Percentiles rank a stretch among this genome's conserved stretches.
These are phyloP conservation scores for Pangasius mekongensis DNA, from an alignment of 2,797 vertebrate species.

Conservation along the genomic window DNA sequence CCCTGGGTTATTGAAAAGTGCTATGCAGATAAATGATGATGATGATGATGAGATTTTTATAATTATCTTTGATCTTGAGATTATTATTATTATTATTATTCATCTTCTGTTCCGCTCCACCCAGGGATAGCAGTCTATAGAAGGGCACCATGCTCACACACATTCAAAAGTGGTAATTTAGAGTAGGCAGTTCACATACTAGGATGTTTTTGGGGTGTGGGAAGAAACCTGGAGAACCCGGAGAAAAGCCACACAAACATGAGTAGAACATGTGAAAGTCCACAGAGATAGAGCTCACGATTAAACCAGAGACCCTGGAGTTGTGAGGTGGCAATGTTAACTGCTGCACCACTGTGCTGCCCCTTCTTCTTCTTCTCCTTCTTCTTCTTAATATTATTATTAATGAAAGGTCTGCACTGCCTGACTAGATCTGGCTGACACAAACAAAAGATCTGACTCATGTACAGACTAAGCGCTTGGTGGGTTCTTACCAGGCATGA, in stretches of 20 bases:
- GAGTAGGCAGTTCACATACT: background rate
- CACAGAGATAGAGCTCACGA: background rate
- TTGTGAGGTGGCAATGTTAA: background rate
- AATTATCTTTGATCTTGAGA: background rate
- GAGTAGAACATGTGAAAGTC: background rate
- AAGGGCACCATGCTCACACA: background rate
- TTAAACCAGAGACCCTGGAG: background rate
- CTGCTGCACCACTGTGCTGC: background rate
- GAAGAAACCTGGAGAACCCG: background rate
- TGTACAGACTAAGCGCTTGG: background rate
- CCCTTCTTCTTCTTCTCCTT: background rate
- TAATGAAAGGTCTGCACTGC: background rate
- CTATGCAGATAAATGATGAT: background rate
- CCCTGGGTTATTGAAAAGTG: background rate
- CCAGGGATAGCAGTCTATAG: background rate
- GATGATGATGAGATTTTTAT: background rate
- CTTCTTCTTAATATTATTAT: background rate
- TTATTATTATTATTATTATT: background rate
- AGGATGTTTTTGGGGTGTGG: background rate
- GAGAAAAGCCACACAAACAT: background rate
- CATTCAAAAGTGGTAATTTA: background rate
- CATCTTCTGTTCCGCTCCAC: background rate
- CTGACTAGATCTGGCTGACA: background rate
- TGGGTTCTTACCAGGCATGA: slow-evolving; percentile 89
- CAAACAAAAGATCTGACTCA: slow-evolving; percentile 22